Evolutionary conservation across 2,113 vertebrate species (phyloP).

Genomic region (Apteryx mantelli): DNA sequence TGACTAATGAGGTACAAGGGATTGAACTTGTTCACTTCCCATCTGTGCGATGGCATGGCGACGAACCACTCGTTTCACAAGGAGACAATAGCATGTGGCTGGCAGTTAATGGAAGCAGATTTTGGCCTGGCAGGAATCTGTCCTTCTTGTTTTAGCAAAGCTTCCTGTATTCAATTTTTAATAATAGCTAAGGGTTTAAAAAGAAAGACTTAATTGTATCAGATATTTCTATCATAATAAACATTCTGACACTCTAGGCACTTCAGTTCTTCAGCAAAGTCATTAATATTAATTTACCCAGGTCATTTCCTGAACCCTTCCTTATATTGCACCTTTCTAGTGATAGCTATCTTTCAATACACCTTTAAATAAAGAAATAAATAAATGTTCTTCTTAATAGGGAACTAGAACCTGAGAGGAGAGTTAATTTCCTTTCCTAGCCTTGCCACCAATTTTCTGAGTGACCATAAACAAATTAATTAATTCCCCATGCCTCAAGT

Average conservation of each 20-base stretch:
- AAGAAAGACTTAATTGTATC: not conserved
- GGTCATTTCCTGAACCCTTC: not conserved
- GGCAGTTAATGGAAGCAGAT: not conserved
- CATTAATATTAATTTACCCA: not conserved
- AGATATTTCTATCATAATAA: not conserved
- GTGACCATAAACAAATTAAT: not conserved
- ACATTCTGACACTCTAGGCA: not conserved
- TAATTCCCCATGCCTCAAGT: not conserved
- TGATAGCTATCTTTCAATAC: not conserved
- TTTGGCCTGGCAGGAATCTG: not conserved
- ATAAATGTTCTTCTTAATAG: not conserved
- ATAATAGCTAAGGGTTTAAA: not conserved
- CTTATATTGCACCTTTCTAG: not conserved
- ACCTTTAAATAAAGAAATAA: not conserved
- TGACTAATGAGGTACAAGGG: conserved; percentile 29
- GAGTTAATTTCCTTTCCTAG: not conserved
- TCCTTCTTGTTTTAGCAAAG: not conserved
- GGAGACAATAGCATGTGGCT: not conserved
- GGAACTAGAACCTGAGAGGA: not conserved
- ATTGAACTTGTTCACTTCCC: conserved; percentile 37
- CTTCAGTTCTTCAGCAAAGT: not conserved
- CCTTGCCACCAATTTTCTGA: not conserved
- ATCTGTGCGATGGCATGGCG: not conserved
- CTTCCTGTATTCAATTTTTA: not conserved
- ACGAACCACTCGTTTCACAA: not conserved